These are phyloP conservation scores for Oxyscelio sp. DNA, from an alignment of 2,888 invertebrate species.

Conservation along the genomic window DNA sequence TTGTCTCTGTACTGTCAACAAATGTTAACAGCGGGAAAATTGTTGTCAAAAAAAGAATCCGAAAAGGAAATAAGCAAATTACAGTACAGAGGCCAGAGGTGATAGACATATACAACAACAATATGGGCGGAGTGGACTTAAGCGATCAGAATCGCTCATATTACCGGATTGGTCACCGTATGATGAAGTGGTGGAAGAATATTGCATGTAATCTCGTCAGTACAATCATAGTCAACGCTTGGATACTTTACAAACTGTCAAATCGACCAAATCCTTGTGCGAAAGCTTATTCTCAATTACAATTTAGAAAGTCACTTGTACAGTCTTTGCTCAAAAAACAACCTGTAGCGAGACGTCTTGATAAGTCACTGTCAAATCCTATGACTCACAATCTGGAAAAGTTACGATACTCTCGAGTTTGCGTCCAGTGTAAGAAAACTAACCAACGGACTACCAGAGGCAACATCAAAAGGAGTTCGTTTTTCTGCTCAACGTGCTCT, in stretches of 20 bases:
- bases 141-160: constrained; percentile 18
- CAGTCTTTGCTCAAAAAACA: neutral
- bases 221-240: no score
- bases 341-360: no score
- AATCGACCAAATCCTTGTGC: neutral
- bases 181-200: constrained; percentile 27
- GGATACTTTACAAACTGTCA: neutral
- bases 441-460: neutral
- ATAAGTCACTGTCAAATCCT: no score
- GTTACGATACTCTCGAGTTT: neutral
- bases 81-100: no score
- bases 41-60: constrained; percentile 4
- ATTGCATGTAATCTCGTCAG: no score
- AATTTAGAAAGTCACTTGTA: constrained; percentile 4
- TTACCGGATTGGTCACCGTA: constrained; percentile 2
- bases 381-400: neutral
- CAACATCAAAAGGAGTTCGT: neutral
- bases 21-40: constrained; percentile 9
- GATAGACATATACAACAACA: neutral
- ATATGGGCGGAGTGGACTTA: constrained; percentile 15
- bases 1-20: constrained; percentile 16
- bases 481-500: neutral
- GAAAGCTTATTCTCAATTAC: neutral
- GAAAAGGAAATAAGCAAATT: constrained; percentile 4
- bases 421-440: constrained; percentile 6